Conservation (phyloP, 2,888 invertebrate species). For the Amblyjoppa fuscipennis region DNA sequence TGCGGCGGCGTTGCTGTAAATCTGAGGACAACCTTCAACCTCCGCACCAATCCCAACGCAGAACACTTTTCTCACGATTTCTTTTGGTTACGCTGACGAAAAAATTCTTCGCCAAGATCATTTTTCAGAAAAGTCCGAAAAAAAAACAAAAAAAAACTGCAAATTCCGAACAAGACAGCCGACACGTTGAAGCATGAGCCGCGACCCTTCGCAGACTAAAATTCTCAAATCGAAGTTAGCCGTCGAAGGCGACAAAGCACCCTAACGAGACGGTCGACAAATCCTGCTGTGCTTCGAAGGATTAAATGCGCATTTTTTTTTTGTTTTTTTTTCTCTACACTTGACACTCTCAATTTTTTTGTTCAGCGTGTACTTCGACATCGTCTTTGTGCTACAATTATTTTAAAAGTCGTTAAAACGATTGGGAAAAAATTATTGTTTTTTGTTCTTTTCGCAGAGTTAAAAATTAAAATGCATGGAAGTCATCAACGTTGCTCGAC, state of each 20-base stretch:
- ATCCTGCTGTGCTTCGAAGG: too few relatives aligned
- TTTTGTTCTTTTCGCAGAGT: neutral
- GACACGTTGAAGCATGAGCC: neutral
- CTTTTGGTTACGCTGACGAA: neutral
- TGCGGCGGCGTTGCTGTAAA: slow-evolving; percentile 53
- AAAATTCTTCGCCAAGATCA: neutral
- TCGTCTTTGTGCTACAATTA: neutral
- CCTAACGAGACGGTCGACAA: too few relatives aligned
- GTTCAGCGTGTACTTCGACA: neutral
- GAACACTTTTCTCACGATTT: neutral
- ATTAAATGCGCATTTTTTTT: too few relatives aligned
- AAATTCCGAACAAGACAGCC: neutral
- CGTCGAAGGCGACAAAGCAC: too few relatives aligned
- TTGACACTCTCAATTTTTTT: neutral
- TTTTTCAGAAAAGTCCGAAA: neutral
- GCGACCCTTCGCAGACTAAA: neutral
- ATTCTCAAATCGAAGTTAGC: neutral
- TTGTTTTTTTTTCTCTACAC: too few relatives aligned
- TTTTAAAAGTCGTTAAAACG: neutral
- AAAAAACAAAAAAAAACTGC: neutral
- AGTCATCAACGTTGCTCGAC: too few relatives aligned
- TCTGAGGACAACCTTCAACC: neutral
- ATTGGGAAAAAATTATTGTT: neutral
- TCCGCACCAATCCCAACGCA: neutral
- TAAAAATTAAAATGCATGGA: neutral